Evolutionary conservation across 2,113 vertebrate species (phyloP), one percentile per base, ranked within the genome.

Genomic region (Dicentrarchus labrax): DNA sequence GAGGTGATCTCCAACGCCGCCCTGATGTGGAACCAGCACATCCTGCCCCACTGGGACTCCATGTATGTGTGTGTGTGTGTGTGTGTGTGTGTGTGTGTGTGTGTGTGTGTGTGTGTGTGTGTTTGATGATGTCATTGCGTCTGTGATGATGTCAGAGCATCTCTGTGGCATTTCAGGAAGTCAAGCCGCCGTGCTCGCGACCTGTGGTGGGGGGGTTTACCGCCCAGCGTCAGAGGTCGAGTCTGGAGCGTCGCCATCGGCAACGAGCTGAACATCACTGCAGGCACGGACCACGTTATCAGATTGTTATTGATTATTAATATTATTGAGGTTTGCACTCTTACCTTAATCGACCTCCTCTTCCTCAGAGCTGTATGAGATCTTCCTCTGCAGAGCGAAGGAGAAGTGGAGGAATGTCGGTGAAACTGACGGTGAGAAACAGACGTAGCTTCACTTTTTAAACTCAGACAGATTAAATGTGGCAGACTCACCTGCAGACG

Each of bases 171-270:
- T 48, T 16, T 61, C 45, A 79, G 77, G 77, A 53, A 11, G 76
- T 30, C 22, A 2, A 71, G 77, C 4, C 67, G 67, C 2, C 47
- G 77, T 1, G 36, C 67, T 5, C 38, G 11, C n/a, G 77, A 79
- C 22, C 38, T 79, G 77, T 79, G 77, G 77, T 79, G 77, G 77
- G 67, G 10, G 2, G 77, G 77, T 43, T n/a, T 79, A 45, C 77
- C 77, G 0, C 77, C 77, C n/a, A 71, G 67, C 4, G 57, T 79
- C 17, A 6, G 77, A 45, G 77, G 77, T 0, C 36, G 67, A 2
- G 66, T 79, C 4, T 79, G 77, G 77, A 79, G 57, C n/a, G n/a
- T 53, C 16, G n/a, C n/a, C n/a, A 22, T 79, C 10, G 57, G 67
- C 1, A 79, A 71, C 38, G 77, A 79, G 67, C 77, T 79, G 3